Evolutionary conservation across 1,140 invertebrate species (phyloP).

Genomic region (Colletes gigas): DNA sequence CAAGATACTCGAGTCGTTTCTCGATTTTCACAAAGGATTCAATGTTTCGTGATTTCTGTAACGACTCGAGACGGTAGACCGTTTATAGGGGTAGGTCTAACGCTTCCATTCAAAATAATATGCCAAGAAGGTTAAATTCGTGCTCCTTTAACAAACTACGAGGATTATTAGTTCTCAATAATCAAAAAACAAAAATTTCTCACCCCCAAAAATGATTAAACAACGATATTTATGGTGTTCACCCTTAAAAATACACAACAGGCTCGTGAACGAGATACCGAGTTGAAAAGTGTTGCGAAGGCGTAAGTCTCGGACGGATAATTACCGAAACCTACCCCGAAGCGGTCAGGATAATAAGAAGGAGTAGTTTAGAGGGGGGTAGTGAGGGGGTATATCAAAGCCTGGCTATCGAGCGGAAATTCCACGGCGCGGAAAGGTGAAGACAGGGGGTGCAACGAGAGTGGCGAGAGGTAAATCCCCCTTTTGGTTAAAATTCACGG

Average conservation of each 20-base stretch:
- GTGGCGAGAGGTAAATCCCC: constrained; percentile 45
- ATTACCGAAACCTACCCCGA: background rate
- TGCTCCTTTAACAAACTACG: no score
- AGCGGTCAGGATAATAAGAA: background rate
- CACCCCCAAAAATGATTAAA: no score
- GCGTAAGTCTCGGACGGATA: background rate
- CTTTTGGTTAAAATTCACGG: constrained; percentile 53
- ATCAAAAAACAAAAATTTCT: no score
- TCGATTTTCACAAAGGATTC: no score
- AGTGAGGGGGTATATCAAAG: constrained; percentile 16
- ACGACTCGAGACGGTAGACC: background rate
- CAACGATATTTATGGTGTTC: no score
- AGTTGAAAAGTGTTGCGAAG: background rate
- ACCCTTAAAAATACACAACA: no score
- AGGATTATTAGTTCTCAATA: no score
- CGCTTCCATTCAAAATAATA: no score
- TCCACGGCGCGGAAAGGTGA: constrained; percentile 36
- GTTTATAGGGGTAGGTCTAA: no score
- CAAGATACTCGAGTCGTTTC: no score
- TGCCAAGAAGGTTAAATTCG: no score
- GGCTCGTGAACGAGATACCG: no score
- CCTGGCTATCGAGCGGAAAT: constrained; percentile 39
- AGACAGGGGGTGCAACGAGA: constrained; percentile 27
- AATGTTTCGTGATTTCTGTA: background rate
- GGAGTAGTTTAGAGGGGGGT: background rate